Conservation (phyloP, 2,113 vertebrate species). For the Hypanus sabinus region DNA sequence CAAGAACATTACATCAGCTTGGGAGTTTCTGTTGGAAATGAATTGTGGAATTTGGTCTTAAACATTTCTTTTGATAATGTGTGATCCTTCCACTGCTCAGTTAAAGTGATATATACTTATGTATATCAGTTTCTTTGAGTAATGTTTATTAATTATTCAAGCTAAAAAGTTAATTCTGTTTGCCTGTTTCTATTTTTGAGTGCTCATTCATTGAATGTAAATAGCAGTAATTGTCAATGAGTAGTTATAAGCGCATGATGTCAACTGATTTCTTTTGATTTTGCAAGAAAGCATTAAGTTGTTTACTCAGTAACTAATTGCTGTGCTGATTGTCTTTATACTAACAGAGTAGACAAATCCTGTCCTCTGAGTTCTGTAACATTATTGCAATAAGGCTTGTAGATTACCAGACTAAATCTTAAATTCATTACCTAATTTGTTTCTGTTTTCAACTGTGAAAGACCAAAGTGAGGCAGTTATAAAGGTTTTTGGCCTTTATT, state of each 20-base stretch:
- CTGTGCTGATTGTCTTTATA: not conserved
- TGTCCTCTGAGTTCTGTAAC: not conserved
- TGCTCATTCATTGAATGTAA: not conserved
- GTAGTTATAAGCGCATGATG: not conserved
- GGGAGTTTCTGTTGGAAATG: too few species aligned
- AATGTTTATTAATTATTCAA: not conserved
- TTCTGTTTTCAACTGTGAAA: not conserved
- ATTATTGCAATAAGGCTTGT: not conserved
- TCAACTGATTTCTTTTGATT: not conserved
- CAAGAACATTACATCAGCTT: too few species aligned
- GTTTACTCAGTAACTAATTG: not conserved
- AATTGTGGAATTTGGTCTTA: too few species aligned
- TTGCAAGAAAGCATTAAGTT: not conserved
- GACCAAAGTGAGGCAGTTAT: not conserved
- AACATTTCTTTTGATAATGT: not conserved
- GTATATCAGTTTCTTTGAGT: not conserved
- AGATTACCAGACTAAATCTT: too few species aligned
- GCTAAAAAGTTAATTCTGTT: not conserved
- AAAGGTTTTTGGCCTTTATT: not conserved
- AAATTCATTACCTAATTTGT: too few species aligned
- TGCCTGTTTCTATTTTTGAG: not conserved
- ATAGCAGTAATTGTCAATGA: not conserved
- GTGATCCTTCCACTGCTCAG: not conserved
- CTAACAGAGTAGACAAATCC: too few species aligned
- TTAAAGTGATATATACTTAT: not conserved